These are phyloP conservation scores for Drosophila punjabiensis DNA, from an alignment of 1,140 invertebrate species.

Conservation along the genomic window DNA sequence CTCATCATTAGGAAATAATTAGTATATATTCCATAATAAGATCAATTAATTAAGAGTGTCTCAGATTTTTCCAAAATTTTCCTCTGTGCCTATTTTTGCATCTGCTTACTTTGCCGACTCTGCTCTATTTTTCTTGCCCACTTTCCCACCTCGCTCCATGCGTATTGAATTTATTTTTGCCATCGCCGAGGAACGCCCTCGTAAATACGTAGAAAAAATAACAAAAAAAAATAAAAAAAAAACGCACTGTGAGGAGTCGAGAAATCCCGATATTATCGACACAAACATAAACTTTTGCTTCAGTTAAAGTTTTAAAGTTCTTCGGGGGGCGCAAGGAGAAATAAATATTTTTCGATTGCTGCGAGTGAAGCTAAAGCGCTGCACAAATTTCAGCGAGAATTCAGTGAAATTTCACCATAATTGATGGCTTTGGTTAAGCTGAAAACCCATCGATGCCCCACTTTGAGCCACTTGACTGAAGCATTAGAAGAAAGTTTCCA, in stretches of 20 bases:
- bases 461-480: slow-evolving; percentile 51
- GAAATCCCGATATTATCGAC: slow-evolving; percentile 51
- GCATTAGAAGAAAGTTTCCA: slow-evolving; percentile 52
- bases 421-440: slow-evolving; percentile 56
- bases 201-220: slow-evolving; percentile 8
- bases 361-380: slow-evolving; percentile 31
- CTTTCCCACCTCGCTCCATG: not conserved
- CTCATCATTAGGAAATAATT: not conserved
- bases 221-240: slow-evolving; percentile 8
- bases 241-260: slow-evolving; percentile 4
- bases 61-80: not conserved
- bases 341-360: slow-evolving; percentile 42
- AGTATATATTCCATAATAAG: not conserved
- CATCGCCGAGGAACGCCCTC: slow-evolving; percentile 7
- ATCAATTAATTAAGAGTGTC: too few species aligned
- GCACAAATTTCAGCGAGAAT: slow-evolving; percentile 46
- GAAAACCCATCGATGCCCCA: slow-evolving; percentile 55
- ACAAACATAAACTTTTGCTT: slow-evolving; percentile 44
- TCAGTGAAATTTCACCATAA: slow-evolving; percentile 50
- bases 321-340: slow-evolving; percentile 12
- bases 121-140: slow-evolving; percentile 21
- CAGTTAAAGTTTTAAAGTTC: slow-evolving; percentile 37
- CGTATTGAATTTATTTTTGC: slow-evolving; percentile 53
- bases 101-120: slow-evolving; percentile 27
- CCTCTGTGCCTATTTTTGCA: slow-evolving; percentile 17